Evolutionary conservation across 2,797 vertebrate species (phyloP).

Genomic region (Myotis daubentonii): DNA sequence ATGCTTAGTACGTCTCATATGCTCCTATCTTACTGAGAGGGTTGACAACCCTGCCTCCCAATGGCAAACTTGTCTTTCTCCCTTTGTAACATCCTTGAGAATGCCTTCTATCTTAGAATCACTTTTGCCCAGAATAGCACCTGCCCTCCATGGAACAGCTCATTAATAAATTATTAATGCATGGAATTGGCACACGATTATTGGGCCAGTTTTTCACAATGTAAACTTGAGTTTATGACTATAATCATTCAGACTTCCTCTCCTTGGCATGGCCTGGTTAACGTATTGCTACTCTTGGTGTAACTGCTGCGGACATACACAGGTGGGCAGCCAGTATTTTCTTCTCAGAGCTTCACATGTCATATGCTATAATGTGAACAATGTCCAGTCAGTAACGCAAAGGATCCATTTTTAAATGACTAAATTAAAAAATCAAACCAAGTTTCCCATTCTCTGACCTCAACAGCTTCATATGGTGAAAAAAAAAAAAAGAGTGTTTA

Average conservation of each 20-base stretch:
- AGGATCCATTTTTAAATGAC: background rate
- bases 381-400: background rate
- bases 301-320: background rate
- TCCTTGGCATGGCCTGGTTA: background rate
- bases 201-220: background rate
- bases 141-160: background rate
- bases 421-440: too few species aligned
- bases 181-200: background rate
- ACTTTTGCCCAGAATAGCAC: background rate
- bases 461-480: too few species aligned
- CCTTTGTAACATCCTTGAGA: background rate
- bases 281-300: background rate
- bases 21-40: background rate
- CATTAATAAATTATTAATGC: background rate
- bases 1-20: background rate
- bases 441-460: too few species aligned
- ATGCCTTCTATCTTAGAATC: background rate
- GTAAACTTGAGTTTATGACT: background rate
- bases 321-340: background rate
- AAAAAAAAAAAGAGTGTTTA: background rate
- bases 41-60: background rate
- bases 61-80: background rate
- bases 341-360: background rate
- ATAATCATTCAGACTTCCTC: background rate
- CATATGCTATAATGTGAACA: background rate